A percentile compares a stretch with the other conserved stretches of the same genome.
Evolutionary conservation across 2,113 vertebrate species (phyloP).

Genomic region (Dipodomys merriami): DNA sequence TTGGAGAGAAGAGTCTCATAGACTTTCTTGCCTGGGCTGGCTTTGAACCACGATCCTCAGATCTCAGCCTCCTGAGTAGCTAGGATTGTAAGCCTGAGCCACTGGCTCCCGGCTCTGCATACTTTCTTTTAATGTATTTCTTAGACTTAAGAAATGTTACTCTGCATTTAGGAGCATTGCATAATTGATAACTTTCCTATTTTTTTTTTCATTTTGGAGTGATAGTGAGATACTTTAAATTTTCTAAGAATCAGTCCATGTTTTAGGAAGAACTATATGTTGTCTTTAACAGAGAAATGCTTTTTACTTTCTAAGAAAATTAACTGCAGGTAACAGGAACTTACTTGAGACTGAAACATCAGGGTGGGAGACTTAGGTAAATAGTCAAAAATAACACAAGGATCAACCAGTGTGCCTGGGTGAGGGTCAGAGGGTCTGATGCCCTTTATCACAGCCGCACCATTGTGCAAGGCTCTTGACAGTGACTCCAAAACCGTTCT

Average conservation of each 20-base stretch:
- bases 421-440: neutral
- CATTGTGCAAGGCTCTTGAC: neutral
- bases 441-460: neutral
- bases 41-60: too few relatives aligned
- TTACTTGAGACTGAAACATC: conserved; percentile 32
- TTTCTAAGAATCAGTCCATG: conserved; percentile 16
- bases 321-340: conserved; percentile 45
- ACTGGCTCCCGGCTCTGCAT: too few relatives aligned
- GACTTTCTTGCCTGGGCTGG: too few relatives aligned
- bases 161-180: neutral
- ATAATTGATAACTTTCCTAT: conserved; percentile 10
- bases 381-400: conserved; percentile 34
- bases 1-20: too few relatives aligned
- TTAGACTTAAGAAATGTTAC: neutral
- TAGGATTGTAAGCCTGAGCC: too few relatives aligned
- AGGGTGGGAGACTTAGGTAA: conserved; percentile 28
- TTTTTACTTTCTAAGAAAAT: conserved; percentile 61
- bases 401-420: neutral
- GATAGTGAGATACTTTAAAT: neutral
- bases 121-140: neutral
- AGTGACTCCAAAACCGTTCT: neutral
- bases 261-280: neutral
- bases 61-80: too few relatives aligned
- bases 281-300: conserved; percentile 4
- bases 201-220: conserved; percentile 42